Percentiles rank a stretch among this genome's conserved stretches.
Conservation (phyloP, 2,797 vertebrate species). For the Sebastes umbrosus region DNA sequence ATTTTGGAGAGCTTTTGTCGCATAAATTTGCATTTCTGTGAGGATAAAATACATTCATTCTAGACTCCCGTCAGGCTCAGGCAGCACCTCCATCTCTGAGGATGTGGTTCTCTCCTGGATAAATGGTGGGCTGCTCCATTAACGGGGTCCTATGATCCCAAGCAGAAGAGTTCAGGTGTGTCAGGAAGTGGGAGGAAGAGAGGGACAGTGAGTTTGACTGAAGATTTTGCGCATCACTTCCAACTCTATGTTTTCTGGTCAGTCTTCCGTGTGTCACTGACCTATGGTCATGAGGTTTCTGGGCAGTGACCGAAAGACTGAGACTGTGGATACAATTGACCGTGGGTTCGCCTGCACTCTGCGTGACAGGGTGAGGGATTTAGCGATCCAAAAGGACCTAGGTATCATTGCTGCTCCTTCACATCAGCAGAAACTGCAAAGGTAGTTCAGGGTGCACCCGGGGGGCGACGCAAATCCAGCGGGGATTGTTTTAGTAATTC, state of each 20-base stretch:
- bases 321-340: constrained; percentile 34
- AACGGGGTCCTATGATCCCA: constrained; percentile 14
- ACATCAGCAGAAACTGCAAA: constrained; percentile 22
- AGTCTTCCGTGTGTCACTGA: constrained; percentile 25
- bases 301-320: constrained; percentile 56
- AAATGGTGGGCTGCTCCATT: constrained; percentile 17
- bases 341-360: constrained; percentile 15
- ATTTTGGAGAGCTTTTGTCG: constrained; percentile 27
- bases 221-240: constrained; percentile 40
- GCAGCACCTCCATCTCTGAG: background rate
- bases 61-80: background rate
- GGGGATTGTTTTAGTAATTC: background rate
- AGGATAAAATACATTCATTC: constrained; percentile 23
- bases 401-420: constrained; percentile 25
- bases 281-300: constrained; percentile 22
- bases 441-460: constrained; percentile 14
- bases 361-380: constrained; percentile 39
- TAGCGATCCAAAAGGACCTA: constrained; percentile 61
- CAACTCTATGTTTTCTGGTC: constrained; percentile 14
- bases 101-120: background rate
- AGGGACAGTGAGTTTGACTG: constrained; percentile 10
- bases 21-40: constrained; percentile 48
- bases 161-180: constrained; percentile 28
- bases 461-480: background rate
- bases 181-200: constrained; percentile 2